Evolutionary conservation across 2,113 vertebrate species (phyloP).

Genomic region (Acanthochromis polyacanthus): DNA sequence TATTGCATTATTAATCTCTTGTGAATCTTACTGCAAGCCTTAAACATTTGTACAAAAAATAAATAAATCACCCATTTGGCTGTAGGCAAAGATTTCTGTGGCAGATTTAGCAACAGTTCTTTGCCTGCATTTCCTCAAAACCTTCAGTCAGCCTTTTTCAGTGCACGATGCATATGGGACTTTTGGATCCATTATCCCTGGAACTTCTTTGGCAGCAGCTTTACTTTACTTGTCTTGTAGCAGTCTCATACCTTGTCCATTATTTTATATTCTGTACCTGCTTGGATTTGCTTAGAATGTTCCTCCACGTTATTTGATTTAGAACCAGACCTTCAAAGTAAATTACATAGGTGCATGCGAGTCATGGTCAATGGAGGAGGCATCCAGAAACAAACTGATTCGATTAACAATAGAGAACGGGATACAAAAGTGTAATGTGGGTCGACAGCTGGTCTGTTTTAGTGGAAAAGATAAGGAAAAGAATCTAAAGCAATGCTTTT

Average conservation of each 20-base stretch:
- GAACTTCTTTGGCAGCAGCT: background rate
- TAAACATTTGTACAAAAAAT: background rate
- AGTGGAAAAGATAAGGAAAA: background rate
- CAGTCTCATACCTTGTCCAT: background rate
- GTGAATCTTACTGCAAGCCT: background rate
- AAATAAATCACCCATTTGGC: background rate
- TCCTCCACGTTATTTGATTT: conserved; percentile 12
- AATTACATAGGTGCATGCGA: conserved; percentile 4
- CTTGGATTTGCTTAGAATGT: background rate
- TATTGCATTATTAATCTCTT: conserved; percentile 13
- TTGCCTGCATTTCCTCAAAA: background rate
- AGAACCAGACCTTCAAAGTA: background rate
- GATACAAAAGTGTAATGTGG: background rate
- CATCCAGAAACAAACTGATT: conserved; percentile 6
- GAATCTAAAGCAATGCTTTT: background rate
- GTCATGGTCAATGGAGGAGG: background rate
- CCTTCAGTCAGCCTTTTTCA: background rate
- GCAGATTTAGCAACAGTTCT: conserved; percentile 7
- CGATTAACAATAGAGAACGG: background rate
- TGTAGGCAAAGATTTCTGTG: background rate
- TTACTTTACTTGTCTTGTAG: background rate
- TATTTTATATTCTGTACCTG: background rate
- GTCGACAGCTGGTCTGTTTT: conserved; percentile 10
- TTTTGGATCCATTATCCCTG: background rate
- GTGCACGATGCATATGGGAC: background rate